These are phyloP conservation scores for Micropoecilia bifurca DNA, from an alignment of 2,797 vertebrate genomes.

Conservation along the genomic window DNA sequence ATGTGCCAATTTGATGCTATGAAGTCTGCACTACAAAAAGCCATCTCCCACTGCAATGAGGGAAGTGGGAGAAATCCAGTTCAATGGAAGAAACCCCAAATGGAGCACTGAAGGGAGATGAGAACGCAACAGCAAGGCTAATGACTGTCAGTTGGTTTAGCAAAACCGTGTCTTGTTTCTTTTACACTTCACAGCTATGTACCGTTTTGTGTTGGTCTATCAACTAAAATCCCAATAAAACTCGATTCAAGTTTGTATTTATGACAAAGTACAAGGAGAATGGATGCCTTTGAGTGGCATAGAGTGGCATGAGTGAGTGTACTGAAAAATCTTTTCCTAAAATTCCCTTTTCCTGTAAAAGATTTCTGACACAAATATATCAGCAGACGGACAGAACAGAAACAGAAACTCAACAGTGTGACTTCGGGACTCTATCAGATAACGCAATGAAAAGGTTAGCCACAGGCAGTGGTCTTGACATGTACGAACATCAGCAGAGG, in stretches of 20 bases:
- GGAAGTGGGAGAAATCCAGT: too few relatives aligned
- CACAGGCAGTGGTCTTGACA: not conserved
- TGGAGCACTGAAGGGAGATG: too few relatives aligned
- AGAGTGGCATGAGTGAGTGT: too few relatives aligned
- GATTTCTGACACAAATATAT: too few relatives aligned
- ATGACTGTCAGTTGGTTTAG: not conserved
- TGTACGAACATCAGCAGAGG: constrained; percentile 12
- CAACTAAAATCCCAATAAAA: not conserved
- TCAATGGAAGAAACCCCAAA: too few relatives aligned
- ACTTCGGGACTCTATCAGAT: not conserved
- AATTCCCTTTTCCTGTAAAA: not conserved
- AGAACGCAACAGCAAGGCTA: too few relatives aligned
- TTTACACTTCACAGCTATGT: not conserved
- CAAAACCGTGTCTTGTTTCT: not conserved
- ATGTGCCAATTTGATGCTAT: too few relatives aligned
- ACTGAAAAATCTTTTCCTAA: not conserved
- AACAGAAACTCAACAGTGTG: not conserved
- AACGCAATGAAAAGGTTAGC: not conserved
- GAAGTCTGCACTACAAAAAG: too few relatives aligned
- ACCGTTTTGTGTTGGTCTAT: not conserved
- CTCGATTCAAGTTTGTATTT: not conserved
- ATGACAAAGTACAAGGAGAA: not conserved
- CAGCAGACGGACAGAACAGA: not conserved
- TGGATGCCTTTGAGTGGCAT: not conserved
- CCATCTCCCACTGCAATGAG: too few relatives aligned